phyloP scores from a whole-genome alignment of 2,888 invertebrate species.

The Zelleria hepariella region DNA sequence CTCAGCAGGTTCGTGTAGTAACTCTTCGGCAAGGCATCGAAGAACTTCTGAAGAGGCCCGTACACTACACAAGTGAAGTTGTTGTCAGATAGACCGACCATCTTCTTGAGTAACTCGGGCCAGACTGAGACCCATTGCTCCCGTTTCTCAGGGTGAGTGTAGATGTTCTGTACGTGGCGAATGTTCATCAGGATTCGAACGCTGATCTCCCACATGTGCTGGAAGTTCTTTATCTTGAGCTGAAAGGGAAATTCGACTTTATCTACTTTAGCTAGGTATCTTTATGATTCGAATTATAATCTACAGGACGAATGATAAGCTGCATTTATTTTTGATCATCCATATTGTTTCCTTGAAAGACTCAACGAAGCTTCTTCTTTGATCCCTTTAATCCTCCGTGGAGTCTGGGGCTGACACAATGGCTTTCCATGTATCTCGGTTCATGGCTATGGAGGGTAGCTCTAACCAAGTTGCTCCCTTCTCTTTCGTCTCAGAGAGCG shows the following conservation, averaged over 20 bases:
- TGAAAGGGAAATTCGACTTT: constrained; percentile 38
- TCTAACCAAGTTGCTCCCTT: no score
- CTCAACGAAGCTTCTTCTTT: no score
- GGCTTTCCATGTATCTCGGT: no score
- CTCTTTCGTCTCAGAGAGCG: no score
- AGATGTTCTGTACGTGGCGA: constrained; percentile 75
- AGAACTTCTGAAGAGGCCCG: constrained; percentile 74
- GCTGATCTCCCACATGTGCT: constrained; percentile 76
- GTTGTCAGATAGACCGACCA: constrained; percentile 75
- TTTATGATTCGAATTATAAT: no score
- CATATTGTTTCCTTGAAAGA: no score
- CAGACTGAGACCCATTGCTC: constrained; percentile 74
- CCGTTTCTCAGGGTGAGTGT: constrained; percentile 74
- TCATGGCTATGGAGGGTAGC: no score
- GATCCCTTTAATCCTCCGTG: no score
- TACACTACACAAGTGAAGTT: constrained; percentile 76
- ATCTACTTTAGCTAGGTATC: background rate
- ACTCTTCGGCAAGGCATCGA: constrained; percentile 70
- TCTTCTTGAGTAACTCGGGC: constrained; percentile 75
- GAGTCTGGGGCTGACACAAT: no score
- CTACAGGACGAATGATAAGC: no score
- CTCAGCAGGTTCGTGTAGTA: constrained; percentile 65
- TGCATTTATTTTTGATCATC: no score
- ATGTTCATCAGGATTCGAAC: constrained; percentile 72
- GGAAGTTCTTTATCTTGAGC: constrained; percentile 75